Evolutionary conservation across 2,113 vertebrate species (phyloP).

Genomic region (Heterocephalus glaber): DNA sequence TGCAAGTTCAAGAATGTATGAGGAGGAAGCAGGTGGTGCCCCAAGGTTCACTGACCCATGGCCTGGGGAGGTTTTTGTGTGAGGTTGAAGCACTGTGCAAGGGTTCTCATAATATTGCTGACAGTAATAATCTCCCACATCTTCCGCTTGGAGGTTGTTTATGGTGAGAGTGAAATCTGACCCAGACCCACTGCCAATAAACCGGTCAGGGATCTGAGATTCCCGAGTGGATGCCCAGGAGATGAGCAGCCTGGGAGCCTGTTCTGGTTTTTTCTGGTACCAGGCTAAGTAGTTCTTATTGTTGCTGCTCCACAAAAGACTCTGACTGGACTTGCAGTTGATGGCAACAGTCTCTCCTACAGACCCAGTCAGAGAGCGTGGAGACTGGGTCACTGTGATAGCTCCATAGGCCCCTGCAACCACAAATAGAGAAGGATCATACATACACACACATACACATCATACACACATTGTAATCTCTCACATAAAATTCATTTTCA

Average conservation of each 20-base stretch:
- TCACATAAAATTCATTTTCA: not conserved
- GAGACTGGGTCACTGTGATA: not conserved
- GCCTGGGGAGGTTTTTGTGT: too few species aligned
- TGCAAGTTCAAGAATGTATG: too few species aligned
- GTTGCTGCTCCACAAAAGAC: rapidly evolving
- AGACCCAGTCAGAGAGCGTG: not conserved
- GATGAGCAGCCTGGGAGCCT: not conserved
- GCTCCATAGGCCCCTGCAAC: not conserved
- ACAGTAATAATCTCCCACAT: not conserved
- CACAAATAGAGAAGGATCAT: not conserved
- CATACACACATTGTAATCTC: not conserved
- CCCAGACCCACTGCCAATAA: constrained; percentile 17
- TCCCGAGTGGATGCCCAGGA: rapidly evolving
- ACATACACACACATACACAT: not conserved
- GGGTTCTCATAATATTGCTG: too few species aligned
- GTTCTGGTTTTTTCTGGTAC: not conserved
- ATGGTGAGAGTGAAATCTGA: not conserved
- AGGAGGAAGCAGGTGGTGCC: too few species aligned
- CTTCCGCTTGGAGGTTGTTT: not conserved
- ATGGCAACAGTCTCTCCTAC: not conserved
- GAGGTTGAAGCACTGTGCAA: too few species aligned
- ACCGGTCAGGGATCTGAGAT: not conserved
- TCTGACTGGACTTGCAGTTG: not conserved
- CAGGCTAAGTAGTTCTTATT: not conserved
- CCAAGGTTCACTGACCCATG: too few species aligned